Evolutionary conservation across 2,113 vertebrate species (phyloP).

Genomic region (Xiphophorus maculatus): DNA sequence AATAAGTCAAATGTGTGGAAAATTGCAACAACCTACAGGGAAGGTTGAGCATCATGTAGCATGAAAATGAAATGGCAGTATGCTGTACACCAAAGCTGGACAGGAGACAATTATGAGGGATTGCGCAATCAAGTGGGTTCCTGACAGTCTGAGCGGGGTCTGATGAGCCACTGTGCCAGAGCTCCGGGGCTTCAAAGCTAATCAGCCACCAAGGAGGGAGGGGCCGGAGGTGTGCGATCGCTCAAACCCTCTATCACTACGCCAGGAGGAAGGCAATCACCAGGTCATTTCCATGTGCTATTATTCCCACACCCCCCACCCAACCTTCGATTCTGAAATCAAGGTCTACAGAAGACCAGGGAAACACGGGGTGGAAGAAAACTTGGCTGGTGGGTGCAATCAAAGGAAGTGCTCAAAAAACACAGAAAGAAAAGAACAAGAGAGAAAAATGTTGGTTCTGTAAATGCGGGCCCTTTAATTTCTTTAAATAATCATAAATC

Average conservation of each 20-base stretch:
- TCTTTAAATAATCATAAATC: slow-evolving; percentile 57
- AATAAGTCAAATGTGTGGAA: slow-evolving; percentile 1
- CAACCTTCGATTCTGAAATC: slow-evolving; percentile 68
- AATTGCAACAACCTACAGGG: slow-evolving; percentile 7
- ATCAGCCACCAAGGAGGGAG: slow-evolving; percentile 76
- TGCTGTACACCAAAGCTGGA: slow-evolving; percentile 35
- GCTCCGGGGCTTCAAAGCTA: slow-evolving; percentile 72
- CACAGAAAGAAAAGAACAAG: slow-evolving; percentile 1
- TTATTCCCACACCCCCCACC: slow-evolving; percentile 34
- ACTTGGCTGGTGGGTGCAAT: slow-evolving; percentile 51
- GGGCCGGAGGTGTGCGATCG: slow-evolving; percentile 58
- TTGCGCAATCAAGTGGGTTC: slow-evolving; percentile 71
- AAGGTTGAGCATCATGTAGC: background rate
- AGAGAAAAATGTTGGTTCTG: slow-evolving; percentile 18
- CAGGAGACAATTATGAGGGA: slow-evolving; percentile 62
- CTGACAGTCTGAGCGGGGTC: slow-evolving; percentile 66
- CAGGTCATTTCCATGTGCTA: slow-evolving; percentile 69
- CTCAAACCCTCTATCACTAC: slow-evolving; percentile 67
- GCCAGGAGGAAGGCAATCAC: slow-evolving; percentile 75
- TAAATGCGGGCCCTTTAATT: slow-evolving; percentile 36
- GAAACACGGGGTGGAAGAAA: slow-evolving; percentile 43
- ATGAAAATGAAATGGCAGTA: slow-evolving; percentile 28
- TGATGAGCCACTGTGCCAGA: slow-evolving; percentile 75
- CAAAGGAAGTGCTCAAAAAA: slow-evolving; percentile 44
- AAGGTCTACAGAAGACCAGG: slow-evolving; percentile 62